A percentile compares a stretch with the other conserved stretches of the same genome.
These are phyloP conservation scores for Apamea epomidion DNA, from an alignment of 2,888 invertebrate genomes.

Conservation along the genomic window DNA sequence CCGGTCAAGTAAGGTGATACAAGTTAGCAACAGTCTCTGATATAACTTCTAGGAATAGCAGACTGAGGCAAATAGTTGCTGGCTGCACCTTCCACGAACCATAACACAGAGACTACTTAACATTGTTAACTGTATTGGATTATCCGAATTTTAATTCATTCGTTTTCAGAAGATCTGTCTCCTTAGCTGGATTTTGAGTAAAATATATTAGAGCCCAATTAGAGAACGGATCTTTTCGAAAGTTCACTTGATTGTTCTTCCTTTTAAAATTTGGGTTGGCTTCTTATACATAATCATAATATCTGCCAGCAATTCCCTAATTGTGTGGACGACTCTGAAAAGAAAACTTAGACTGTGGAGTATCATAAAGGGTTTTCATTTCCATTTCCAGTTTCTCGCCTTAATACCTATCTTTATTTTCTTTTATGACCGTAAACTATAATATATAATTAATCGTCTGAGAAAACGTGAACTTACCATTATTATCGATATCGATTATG, in stretches of 20 bases:
- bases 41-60: constrained; percentile 23
- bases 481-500: constrained; percentile 41
- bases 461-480: constrained; percentile 19
- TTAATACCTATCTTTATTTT: constrained; percentile 1
- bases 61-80: background rate
- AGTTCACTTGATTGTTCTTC: background rate
- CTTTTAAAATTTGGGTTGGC: background rate
- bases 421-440: constrained; percentile 10
- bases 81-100: constrained; percentile 21
- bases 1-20: background rate
- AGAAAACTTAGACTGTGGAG: background rate
- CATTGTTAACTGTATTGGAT: background rate
- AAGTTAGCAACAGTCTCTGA: constrained; percentile 22
- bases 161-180: constrained; percentile 5
- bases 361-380: background rate
- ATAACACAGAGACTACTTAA: constrained; percentile 2
- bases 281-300: background rate
- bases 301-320: background rate
- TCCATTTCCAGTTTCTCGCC: background rate
- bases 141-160: constrained; percentile 2
- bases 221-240: background rate
- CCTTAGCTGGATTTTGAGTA: too few species aligned
- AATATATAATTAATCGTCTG: constrained; percentile 20
- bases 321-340: background rate
- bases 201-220: background rate